These are phyloP conservation scores for Columba guinea DNA, from an alignment of 2,797 vertebrate species.

Conservation along the genomic window DNA sequence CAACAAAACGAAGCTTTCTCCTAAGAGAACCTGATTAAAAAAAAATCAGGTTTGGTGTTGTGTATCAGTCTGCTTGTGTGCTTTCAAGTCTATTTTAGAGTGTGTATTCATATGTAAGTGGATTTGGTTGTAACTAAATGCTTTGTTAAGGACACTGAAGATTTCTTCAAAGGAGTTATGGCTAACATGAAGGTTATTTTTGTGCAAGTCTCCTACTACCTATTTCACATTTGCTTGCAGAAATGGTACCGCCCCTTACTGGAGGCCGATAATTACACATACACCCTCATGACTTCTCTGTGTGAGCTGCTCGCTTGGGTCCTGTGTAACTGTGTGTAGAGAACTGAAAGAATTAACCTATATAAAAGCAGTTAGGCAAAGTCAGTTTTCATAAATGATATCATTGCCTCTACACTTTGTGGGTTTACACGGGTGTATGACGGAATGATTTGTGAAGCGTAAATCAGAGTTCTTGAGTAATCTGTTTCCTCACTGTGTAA, in stretches of 20 bases:
- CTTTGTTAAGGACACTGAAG: background rate
- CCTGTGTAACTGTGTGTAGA: background rate
- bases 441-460: rapidly evolving
- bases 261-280: background rate
- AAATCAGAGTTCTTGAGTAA: rapidly evolving
- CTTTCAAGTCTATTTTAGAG: background rate
- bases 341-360: background rate
- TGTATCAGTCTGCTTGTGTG: background rate
- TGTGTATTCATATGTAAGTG: rapidly evolving
- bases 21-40: background rate
- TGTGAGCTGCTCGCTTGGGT: background rate
- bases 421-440: no score
- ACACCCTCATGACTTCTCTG: rapidly evolving
- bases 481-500: background rate
- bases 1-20: rapidly evolving
- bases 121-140: background rate
- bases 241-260: background rate
- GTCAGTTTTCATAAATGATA: background rate
- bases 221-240: background rate
- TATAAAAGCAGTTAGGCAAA: rapidly evolving
- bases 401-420: rapidly evolving
- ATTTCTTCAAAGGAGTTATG: background rate
- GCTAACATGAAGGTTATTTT: background rate
- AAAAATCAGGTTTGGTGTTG: background rate
- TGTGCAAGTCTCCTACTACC: background rate